Evolutionary conservation across 2,888 invertebrate species (phyloP), one percentile per base, ranked within the genome.

Genomic region (Nudaria mundana): DNA sequence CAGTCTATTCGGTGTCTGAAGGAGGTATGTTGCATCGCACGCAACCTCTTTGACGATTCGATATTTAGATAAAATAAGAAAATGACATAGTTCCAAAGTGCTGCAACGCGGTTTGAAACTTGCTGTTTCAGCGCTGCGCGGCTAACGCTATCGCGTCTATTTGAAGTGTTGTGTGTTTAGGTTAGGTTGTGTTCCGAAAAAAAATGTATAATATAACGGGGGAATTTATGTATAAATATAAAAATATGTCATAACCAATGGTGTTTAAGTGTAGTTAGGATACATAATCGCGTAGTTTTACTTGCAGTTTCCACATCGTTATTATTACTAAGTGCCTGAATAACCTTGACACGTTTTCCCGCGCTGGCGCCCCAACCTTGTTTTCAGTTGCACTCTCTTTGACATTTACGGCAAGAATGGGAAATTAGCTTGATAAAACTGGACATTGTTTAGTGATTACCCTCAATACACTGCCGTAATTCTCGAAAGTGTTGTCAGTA

Each of bases 311-410:
- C 69, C 64, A 67, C 56, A 68, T 76, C 74, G 74, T 67, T 73
- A 64, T 66, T 71, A 69, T 75, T 73, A 8, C 5, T 71, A 73
- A 67, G 73, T 75, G 76, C 63, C 65, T 70, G 75, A 56, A 66
- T 79, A 82, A 84, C 87, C 87, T 88, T 88, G 87, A 85, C 87
- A 86, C 81, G 64, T 72, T 87, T 85, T 85, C 81, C 84, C 85
- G 83, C 86, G 82, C 72, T 79, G 65, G 72, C 70, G 70, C 69
- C 70, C 64, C 73, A 75, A 77, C 80, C 81, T 84, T 81, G 79
- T 79, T 81, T 81, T 81, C 71, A 66, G 71, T 78, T 83, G 78
- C 82, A 83, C 79, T 80, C 76, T 75, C 76, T 67, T 79, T 81
- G 79, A 81, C 80, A 78, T 81, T 84, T 79, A 67, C 71, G 71